Evolutionary conservation across 2,113 vertebrate species (phyloP), one percentile per base, ranked within the genome.

Genomic region (Brachyhypopomus gauderio): DNA sequence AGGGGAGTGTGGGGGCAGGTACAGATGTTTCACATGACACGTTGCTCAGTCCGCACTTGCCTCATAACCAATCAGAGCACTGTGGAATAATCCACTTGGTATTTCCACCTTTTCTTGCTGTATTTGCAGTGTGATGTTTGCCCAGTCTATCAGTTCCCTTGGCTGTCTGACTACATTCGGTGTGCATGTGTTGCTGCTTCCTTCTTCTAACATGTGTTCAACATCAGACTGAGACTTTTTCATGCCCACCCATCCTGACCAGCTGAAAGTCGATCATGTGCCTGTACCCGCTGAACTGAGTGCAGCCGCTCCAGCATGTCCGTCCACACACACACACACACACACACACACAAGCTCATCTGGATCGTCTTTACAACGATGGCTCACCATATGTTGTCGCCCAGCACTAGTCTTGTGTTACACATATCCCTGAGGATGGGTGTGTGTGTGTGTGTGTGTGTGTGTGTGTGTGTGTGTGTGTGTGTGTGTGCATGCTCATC

Each of bases 311-410:
- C 70, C 8, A 60, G 70, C 71, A 17, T 60, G 76, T 67, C 70
- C 62, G 30, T 41, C 48, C 34, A 59, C 81, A 78, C 71, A 52
- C 25, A 30, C 70, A 72, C 52, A 79, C 34, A 20, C 34, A 59
- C 81, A 78, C 71, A 52, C 25, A 30, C 70, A 72, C 52, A 79
- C 34, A 20, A 45, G 52, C 55, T 74, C 60, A 79, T 56, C 72
- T 69, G 71, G 77, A 74, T 58, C 41, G 64, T 72, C 66, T 70
- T 45, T 48, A 62, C 48, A 30, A 59, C n/a, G 64, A 69, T 72
- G 36, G 69, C 25, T 70, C 75, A 75, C 83, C 83, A 82, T 85
- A 82, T 84, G 83, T 73, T 77, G 48, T 69, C 52, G 69, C 25
- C 25, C 60, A 67, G 79, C 36, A 30, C 55, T 41, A 70, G 30